Evolutionary conservation across 2,888 invertebrate genomes (phyloP), one percentile per base, ranked within the genome.

Genomic region (Nomada ferruginata): DNA sequence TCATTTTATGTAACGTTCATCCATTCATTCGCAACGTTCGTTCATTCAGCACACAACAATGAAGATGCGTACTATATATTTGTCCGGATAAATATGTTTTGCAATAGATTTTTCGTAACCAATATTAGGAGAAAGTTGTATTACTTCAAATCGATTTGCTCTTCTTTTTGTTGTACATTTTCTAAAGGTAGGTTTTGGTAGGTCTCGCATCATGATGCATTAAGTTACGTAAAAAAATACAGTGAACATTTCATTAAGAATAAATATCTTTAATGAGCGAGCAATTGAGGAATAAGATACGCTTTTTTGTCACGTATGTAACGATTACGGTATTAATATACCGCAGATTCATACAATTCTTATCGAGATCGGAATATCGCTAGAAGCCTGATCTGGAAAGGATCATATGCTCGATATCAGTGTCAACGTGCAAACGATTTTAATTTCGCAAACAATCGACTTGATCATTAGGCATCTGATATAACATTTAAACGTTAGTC

Each of bases 201-300:
- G 76, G 72, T 70, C 65, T 78, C 59, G 20, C 64, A 77, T 77
- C 64, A 36, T 42, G 55, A 79, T 71, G 55, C 53, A 61, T 66
- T 73, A 73, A 64, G 68, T 66, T 91, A 89, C 87, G 90, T 91
- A 91, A 90, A 92, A 92, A 92, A 91, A 92, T 91, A 91, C 86
- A 89, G 76, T 87, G 71, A 84, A 86, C 70, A 90, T 90, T 84
- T 91, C 84, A 42, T 85, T 83, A 89, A 68, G 66, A 82, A 90
- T 90, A 90, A 91, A 90, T 90, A 89, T 89, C 73, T 86, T 76
- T 85, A 73, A 80, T 87, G 84, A 84, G 71, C 76, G 86, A 91
- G 90, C 88, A 86, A 87, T 90, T 87, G 86, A 85, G 83, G 74
- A 89, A 83, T 90, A 90, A 91, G 89, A 89, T 89, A 84, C 78